Evolutionary conservation across 35 echinoderm and acorn worm genomes (phyloP).

Genomic region (Ptychodera flava): DNA sequence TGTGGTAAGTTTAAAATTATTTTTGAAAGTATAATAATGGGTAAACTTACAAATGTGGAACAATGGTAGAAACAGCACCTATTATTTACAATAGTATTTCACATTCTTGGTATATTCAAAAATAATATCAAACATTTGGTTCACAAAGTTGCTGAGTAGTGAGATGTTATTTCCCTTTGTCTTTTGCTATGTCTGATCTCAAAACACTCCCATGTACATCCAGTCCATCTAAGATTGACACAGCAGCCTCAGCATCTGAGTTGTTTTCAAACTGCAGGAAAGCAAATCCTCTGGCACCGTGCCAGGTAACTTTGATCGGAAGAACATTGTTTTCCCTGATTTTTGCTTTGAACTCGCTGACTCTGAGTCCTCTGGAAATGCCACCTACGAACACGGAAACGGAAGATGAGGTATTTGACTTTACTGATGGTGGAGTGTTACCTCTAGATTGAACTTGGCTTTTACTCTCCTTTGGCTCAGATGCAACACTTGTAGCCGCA

Average conservation of each 20-base stretch:
- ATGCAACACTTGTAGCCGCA: background rate
- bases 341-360: conserved; percentile 36
- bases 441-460: background rate
- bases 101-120: too few species aligned
- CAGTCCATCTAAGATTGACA: background rate
- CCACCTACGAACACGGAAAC: conserved; percentile 28
- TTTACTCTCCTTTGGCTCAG: background rate
- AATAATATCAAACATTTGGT: too few species aligned
- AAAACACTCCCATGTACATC: background rate
- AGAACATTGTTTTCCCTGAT: conserved; percentile 30
- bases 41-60: too few species aligned
- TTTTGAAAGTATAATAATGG: too few species aligned
- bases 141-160: too few species aligned
- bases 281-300: conserved; percentile 31
- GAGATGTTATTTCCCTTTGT: background rate
- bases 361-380: conserved; percentile 16
- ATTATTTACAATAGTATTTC: too few species aligned
- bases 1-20: too few species aligned
- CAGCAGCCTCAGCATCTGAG: background rate
- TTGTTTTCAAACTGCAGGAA: conserved; percentile 27
- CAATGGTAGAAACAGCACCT: too few species aligned
- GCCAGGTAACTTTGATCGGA: conserved; percentile 26
- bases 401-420: background rate
- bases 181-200: background rate
- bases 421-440: background rate